These are phyloP conservation scores for Platycheirus rosarum DNA, from an alignment of 2,888 invertebrate species.

Conservation along the genomic window DNA sequence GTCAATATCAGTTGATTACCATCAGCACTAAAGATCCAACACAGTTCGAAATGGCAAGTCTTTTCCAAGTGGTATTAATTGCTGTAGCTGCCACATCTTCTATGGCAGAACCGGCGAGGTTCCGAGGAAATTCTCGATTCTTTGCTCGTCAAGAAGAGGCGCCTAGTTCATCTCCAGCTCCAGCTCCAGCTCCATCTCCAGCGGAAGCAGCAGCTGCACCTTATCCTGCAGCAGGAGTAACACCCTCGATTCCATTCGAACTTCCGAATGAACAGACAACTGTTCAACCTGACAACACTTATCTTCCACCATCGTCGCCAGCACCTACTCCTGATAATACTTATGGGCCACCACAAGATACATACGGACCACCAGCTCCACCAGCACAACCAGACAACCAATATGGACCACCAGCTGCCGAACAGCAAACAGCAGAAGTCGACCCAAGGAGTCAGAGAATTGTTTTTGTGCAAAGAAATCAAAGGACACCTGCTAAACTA, in stretches of 20 bases:
- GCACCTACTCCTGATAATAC: constrained; percentile 48
- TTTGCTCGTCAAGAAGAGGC: constrained; percentile 61
- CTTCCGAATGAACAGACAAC: constrained; percentile 52
- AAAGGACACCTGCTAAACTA: constrained; percentile 6
- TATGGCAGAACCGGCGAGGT: constrained; percentile 47
- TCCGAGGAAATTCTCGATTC: constrained; percentile 26
- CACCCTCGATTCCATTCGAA: constrained; percentile 56
- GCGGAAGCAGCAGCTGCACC: constrained; percentile 24
- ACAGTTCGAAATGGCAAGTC: constrained; percentile 51
- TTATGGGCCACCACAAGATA: constrained; percentile 49
- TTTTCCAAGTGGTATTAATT: constrained; percentile 37
- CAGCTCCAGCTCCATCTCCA: not conserved
- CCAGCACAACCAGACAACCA: constrained; percentile 30
- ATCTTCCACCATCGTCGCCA: constrained; percentile 58
- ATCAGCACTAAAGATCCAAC: constrained; percentile 31
- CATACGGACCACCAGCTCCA: constrained; percentile 49
- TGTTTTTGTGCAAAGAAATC: constrained; percentile 39
- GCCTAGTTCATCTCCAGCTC: constrained; percentile 40
- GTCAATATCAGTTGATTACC: constrained; percentile 54
- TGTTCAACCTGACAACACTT: constrained; percentile 54
- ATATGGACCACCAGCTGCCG: constrained; percentile 25
- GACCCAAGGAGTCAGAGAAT: constrained; percentile 50
- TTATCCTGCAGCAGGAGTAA: constrained; percentile 62
- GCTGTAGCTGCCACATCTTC: constrained; percentile 9
- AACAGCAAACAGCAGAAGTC: not conserved